Evolutionary conservation across 2,888 invertebrate species (phyloP), one percentile per base, ranked within the genome.

Genomic region (Brachylomia viminalis): DNA sequence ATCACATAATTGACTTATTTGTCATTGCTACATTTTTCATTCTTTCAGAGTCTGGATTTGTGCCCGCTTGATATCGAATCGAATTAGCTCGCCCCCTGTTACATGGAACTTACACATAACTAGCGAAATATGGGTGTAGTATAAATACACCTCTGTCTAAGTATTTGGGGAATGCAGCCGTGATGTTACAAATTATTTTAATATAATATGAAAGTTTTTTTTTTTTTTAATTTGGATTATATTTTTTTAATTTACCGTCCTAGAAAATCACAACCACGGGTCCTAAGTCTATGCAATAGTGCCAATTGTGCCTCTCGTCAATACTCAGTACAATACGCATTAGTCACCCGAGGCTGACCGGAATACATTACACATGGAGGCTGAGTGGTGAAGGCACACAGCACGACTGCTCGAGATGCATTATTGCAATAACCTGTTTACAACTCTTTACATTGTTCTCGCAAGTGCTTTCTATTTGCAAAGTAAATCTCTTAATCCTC

Each of bases 271-370:
- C 15, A 56, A 61, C 13, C 13, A 38, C 10, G 8, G 30, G 11
- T 30, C 20, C 59, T 10, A 11, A 59, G 30, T 59, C 20, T 33
- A 33, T 20, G 6, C 30, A 23, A 59, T 27, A n/a, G 20, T 45
- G n/a, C 7, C 5, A 42, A 10, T 68, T 27, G 54, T 54, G 38
- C 52, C n/a, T 20, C n/a, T n/a, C n/a, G 45, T 17, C 70, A 62
- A 62, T 62, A 66, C 17, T 33, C 69, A 45, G 45, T 72, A 47
- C 56, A 73, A 73, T 72, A 52, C 38, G 10, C 5, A n/a, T 6
- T 2, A 20, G 49, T 42, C 58, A 59, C n/a, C 6, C 52, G 7
- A n/a, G 45, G 10, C n/a, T 27, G 61, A 20, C 30, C 73, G 30
- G 30, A 49, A 61, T 27, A n/a, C 6, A n/a, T 17, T 13, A 23